These are phyloP conservation scores for Proteles cristata DNA, from an alignment of 2,113 vertebrate genomes.

Conservation along the genomic window DNA sequence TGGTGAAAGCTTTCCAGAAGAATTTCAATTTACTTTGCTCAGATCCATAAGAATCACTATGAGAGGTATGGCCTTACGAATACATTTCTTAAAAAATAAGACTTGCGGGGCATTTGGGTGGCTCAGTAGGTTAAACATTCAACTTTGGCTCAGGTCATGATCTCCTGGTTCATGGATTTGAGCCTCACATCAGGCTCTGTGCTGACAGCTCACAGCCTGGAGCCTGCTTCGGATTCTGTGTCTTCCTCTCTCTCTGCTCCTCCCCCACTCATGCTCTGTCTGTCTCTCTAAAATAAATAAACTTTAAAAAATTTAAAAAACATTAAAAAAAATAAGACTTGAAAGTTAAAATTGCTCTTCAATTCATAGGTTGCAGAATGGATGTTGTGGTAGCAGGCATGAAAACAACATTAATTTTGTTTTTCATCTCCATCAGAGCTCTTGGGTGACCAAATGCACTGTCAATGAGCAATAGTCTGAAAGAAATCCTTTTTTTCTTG, in stretches of 20 bases:
- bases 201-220: no score
- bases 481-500: not conserved
- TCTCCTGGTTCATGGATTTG: no score
- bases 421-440: not conserved
- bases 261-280: no score
- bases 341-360: not conserved
- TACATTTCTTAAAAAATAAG: not conserved
- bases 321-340: no score
- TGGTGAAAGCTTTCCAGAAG: not conserved
- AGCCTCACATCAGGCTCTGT: no score
- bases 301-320: no score
- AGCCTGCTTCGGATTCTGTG: no score
- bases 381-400: not conserved
- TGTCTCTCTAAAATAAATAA: no score
- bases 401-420: not conserved
- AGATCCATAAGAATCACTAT: not conserved
- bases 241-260: no score
- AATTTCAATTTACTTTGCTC: not conserved
- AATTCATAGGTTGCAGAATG: not conserved
- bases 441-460: not conserved
- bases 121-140: no score
- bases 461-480: not conserved
- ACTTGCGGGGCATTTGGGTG: not conserved
- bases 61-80: not conserved
- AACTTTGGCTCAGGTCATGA: no score